phyloP scores from a whole-genome alignment of 2,113 vertebrate species.

The Phrynosoma blainvillii region DNA sequence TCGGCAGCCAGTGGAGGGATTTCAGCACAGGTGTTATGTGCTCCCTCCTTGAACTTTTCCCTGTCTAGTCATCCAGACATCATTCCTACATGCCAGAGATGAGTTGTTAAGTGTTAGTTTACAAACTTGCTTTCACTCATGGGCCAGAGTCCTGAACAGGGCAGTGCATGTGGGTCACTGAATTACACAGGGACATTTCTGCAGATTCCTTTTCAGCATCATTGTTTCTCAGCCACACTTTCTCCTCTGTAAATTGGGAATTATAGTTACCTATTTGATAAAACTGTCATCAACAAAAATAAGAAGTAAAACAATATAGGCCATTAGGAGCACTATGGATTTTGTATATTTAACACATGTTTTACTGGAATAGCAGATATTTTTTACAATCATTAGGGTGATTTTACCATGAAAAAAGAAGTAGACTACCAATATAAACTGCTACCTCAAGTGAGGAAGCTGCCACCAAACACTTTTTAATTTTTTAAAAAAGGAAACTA shows the following conservation, averaged over 20 bases:
- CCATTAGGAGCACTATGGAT: not conserved
- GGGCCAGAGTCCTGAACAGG: not conserved
- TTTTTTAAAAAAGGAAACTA: conserved; percentile 43
- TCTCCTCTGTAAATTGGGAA: not conserved
- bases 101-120: not conserved
- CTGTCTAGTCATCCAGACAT: not conserved
- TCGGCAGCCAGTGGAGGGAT: no score
- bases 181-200: not conserved
- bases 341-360: not conserved
- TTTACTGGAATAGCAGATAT: conserved; percentile 9
- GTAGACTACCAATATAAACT: conserved; percentile 28
- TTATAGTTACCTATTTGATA: not conserved
- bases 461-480: conserved; percentile 24
- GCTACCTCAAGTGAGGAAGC: conserved; percentile 50
- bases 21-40: no score
- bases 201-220: not conserved
- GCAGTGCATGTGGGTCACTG: not conserved
- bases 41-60: no score
- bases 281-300: not conserved
- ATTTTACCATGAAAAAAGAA: conserved; percentile 36
- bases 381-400: conserved; percentile 24
- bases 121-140: not conserved
- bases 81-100: not conserved
- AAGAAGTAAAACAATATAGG: not conserved
- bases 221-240: conserved; percentile 2